phyloP scores from a whole-genome alignment of 2,888 invertebrate species.

The Caenorhabditis panamensis region DNA sequence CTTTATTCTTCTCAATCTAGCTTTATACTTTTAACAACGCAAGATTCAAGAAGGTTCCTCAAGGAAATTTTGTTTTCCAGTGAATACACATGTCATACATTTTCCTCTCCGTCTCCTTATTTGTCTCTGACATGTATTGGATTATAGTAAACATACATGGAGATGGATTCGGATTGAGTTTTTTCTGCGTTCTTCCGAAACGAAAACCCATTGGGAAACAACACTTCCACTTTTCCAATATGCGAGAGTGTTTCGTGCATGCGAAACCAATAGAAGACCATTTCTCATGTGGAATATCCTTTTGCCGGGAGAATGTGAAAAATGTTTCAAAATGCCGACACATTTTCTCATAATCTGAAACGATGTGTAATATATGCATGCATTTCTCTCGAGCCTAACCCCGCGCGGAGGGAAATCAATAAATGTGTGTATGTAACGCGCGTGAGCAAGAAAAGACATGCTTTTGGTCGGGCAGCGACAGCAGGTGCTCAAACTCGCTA shows the following conservation, averaged over 20 bases:
- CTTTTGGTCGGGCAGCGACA: conserved; percentile 53
- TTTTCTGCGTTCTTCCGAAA: too few species aligned
- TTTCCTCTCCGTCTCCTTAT: not conserved
- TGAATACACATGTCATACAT: not conserved
- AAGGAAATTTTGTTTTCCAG: not conserved
- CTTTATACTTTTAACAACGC: not conserved
- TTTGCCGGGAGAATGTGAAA: not conserved
- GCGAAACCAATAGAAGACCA: not conserved
- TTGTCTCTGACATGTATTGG: not conserved
- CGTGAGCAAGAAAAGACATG: conserved; percentile 58
- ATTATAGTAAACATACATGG: conserved; percentile 6
- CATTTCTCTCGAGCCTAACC: conserved; percentile 45
- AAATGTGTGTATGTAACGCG: conserved; percentile 58
- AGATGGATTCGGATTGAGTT: not conserved
- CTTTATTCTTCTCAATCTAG: not conserved
- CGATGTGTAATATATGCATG: conserved; percentile 58
- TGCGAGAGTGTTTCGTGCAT: too few species aligned
- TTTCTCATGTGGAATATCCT: conserved; percentile 3
- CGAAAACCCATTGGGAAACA: too few species aligned
- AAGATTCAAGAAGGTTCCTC: not conserved
- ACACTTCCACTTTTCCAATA: too few species aligned
- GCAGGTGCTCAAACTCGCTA: conserved; percentile 63
- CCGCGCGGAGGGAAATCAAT: conserved; percentile 54
- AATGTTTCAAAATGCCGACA: conserved; percentile 45
- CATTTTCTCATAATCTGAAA: conserved; percentile 60